phyloP scores from a whole-genome alignment of 2,888 invertebrate species.

The Hydrotaea cyrtoneurina region DNA sequence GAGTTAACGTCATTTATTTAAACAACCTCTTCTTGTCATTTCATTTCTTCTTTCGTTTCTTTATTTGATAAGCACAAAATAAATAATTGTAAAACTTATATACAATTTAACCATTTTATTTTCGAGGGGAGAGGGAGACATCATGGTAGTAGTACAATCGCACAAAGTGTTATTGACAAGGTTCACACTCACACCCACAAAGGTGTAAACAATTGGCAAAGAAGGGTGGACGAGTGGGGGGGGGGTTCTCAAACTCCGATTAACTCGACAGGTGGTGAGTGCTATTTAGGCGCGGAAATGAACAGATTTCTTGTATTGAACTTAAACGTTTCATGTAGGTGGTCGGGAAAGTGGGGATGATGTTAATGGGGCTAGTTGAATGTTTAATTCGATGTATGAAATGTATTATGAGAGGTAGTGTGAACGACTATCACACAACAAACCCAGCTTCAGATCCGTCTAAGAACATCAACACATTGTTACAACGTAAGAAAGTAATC shows the following conservation, averaged over 20 bases:
- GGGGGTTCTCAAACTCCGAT: too few relatives aligned
- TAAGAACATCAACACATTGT: too few relatives aligned
- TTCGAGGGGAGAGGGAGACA: neutral
- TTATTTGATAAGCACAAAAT: neutral
- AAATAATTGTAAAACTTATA: conserved; percentile 20
- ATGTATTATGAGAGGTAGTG: too few relatives aligned
- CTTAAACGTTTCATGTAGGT: too few relatives aligned
- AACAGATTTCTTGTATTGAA: too few relatives aligned
- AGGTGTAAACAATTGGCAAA: too few relatives aligned
- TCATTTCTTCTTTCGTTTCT: conserved; percentile 1
- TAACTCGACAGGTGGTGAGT: neutral
- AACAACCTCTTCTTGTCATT: conserved; percentile 31
- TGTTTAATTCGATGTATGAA: too few relatives aligned
- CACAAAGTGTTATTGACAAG: neutral
- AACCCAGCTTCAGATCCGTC: too few relatives aligned
- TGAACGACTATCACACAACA: too few relatives aligned
- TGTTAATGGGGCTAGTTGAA: too few relatives aligned
- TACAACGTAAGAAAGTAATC: too few relatives aligned
- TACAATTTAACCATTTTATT: neutral
- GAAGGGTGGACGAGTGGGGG: neutral
- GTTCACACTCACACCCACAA: neutral
- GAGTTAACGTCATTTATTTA: conserved; percentile 48
- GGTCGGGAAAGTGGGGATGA: too few relatives aligned
- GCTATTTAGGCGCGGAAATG: neutral
- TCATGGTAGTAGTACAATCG: neutral